Evolutionary conservation across 2,888 invertebrate species (phyloP).

Genomic region (Andrena haemorrhoa): DNA sequence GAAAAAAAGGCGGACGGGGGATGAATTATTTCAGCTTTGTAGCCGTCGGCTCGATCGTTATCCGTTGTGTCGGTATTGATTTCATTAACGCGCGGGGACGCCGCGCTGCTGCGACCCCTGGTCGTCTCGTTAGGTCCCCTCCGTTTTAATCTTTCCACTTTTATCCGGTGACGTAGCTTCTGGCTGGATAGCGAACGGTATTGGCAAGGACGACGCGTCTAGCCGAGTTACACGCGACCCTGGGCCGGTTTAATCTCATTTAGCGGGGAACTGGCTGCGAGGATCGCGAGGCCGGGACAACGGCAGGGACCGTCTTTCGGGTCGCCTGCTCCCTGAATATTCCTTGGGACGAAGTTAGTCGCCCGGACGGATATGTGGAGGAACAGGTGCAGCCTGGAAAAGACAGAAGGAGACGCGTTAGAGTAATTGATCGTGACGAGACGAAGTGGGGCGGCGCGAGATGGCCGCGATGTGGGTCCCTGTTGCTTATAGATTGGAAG

Average conservation of each 20-base stretch:
- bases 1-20: slow-evolving; percentile 2
- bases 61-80: slow-evolving; percentile 64
- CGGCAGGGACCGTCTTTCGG: slow-evolving; percentile 37
- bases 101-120: slow-evolving; percentile 58
- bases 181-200: slow-evolving; percentile 42
- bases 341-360: slow-evolving; percentile 10
- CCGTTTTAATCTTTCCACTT: slow-evolving; percentile 59
- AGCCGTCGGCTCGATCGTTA: slow-evolving; percentile 64
- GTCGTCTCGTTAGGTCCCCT: slow-evolving; percentile 64
- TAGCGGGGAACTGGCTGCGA: slow-evolving; percentile 50
- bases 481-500: not conserved
- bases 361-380: slow-evolving; percentile 26
- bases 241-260: slow-evolving; percentile 67
- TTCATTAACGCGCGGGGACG: slow-evolving; percentile 65
- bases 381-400: slow-evolving; percentile 27
- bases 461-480: not conserved
- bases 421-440: slow-evolving; percentile 31
- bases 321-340: slow-evolving; percentile 34
- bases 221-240: slow-evolving; percentile 59
- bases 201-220: slow-evolving; percentile 66
- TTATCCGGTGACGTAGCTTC: slow-evolving; percentile 42
- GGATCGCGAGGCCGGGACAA: slow-evolving; percentile 56
- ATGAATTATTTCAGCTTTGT: slow-evolving; percentile 59
- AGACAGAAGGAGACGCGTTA: slow-evolving; percentile 18
- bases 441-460: slow-evolving; percentile 1